Base-by-base conservation (phyloP, 2,797 vertebrate species). In the Karalla daura region DNA sequence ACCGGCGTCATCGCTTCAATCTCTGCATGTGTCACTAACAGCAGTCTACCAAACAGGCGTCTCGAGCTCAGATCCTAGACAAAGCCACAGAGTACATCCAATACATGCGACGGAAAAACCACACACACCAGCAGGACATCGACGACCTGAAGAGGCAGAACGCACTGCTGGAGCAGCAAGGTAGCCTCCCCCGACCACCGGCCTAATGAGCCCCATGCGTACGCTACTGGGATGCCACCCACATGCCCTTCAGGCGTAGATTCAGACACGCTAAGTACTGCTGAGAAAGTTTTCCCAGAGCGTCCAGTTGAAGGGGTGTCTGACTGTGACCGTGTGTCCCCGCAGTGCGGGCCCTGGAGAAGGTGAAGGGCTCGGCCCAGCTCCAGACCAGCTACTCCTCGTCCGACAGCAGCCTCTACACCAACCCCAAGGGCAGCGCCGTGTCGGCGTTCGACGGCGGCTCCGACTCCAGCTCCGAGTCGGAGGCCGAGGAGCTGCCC, bases 41-140 rank as follows among this genome's bases (percentile, higher is more conserved):
- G 90, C 85, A 88, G 86, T 94, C 90, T 92, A 81, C 95, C 93
- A 93, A 94, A 95, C 95, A 99, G 98, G 98, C 98, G 90, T 98
- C 97, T 90, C 95, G 97, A 93, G 98, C 98, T 89, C 97, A 99
- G 93, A 99, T 99, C 94, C 94, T 99, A 96, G 97, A 99, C 94
- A 99, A 99, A 98, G 98, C 97, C 90, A 99, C 98, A 97, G 98
- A 99, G 89, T 99, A 99, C 92, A 99, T 99, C 93, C 98, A 99
- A 92, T 98, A 96, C 89, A 99, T 99, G 98, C 94, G 97, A 89
- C 94, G 98, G 91, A 99, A 99, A 98, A 99, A 99, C 94, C 95
- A 98, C 95, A 98, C 97, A 8, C 98, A 99, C 95, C 98, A 99
- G 94, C 98, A 99, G 92, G 98, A 99, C 86, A 99, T 99, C 2